Base-by-base conservation (phyloP, 1,140 invertebrate genomes). In the Drosophila pandora region DNA sequence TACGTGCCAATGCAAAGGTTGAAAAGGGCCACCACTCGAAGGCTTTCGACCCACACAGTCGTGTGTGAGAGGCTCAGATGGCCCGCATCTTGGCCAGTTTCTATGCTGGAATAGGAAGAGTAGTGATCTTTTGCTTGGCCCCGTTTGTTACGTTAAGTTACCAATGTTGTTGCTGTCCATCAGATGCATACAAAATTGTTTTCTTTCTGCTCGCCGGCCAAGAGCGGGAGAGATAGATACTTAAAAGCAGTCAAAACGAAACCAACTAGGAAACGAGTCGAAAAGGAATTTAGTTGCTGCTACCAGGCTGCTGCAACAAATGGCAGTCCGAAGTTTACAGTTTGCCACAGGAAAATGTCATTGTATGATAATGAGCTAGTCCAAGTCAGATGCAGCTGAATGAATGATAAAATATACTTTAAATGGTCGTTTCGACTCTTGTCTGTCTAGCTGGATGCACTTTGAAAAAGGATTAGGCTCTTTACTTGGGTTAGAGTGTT, bases 341-440 rank as follows among this genome's bases (percentile, higher is more conserved):
- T 87, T 83, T 84, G 76, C 76, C 71, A 37, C 49, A 60, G 71
- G 83, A 62, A 88, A 88, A 88, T 88, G 83, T 88, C 83, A 88
- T 88, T 88, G 83, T 88, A 88, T 88, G 83, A 88, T 88, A 88
- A 88, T 88, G 83, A 88, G 82, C 82, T 77, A 67, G 73, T 85
- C 82, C 73, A 76, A 84, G 77, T 74, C 77, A 85, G 82, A 78
- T 82, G 82, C 82, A 82, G 82, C 75, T 85, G 82, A 85, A 85
- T 85, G 82, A 87, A 87, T 85, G 82, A 85, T 85, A 85, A 85
- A 85, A 85, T 85, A 85, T 85, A 87, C 82, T 85, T 85, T 85
- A 85, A 85, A 85, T 85, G 82, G 82, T 85, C 78, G 82, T 87
- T 88, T 85, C 82, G 82, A 85, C 78, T 85, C 43, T 85, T 85